A percentile compares a stretch with the other conserved stretches of the same genome.
Evolutionary conservation across 2,888 invertebrate genomes (phyloP).

Genomic region (Tetheella fluctuosa): DNA sequence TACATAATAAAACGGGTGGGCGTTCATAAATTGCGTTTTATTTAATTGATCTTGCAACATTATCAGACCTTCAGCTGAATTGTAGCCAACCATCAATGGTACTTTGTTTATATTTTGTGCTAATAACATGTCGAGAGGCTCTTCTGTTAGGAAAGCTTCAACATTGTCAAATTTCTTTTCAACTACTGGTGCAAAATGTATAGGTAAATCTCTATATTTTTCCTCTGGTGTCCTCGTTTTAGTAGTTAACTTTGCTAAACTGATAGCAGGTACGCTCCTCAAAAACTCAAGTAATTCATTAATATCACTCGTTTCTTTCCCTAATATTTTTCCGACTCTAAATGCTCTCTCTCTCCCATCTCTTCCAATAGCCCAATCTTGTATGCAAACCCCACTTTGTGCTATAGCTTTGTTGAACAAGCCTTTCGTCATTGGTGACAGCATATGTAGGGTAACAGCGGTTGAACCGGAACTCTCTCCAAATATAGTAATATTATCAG

Average conservation of each 20-base stretch:
- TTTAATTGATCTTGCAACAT: conserved; percentile 28
- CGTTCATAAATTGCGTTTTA: conserved; percentile 40
- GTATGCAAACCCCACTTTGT: conserved; percentile 53
- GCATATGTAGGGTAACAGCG: conserved; percentile 57
- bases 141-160: conserved; percentile 44
- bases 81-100: conserved; percentile 50
- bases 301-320: conserved; percentile 31
- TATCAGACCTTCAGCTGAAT: conserved; percentile 46
- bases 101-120: conserved; percentile 37
- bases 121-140: conserved; percentile 39
- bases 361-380: conserved; percentile 37
- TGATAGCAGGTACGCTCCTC: conserved; percentile 29
- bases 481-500: conserved; percentile 55
- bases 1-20: conserved; percentile 37
- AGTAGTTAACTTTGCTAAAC: conserved; percentile 39
- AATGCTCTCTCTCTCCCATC: conserved; percentile 32
- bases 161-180: conserved; percentile 46
- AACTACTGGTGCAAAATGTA: conserved; percentile 50
- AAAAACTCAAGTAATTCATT: conserved; percentile 38
- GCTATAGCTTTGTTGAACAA: conserved; percentile 59
- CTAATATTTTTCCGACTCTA: conserved; percentile 33
- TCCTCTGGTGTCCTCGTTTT: conserved; percentile 43
- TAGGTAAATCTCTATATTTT: conserved; percentile 39
- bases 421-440: conserved; percentile 60
- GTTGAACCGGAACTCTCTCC: conserved; percentile 64